Evolutionary conservation across 2,797 vertebrate genomes (phyloP).

Genomic region (Antennarius maculatus): DNA sequence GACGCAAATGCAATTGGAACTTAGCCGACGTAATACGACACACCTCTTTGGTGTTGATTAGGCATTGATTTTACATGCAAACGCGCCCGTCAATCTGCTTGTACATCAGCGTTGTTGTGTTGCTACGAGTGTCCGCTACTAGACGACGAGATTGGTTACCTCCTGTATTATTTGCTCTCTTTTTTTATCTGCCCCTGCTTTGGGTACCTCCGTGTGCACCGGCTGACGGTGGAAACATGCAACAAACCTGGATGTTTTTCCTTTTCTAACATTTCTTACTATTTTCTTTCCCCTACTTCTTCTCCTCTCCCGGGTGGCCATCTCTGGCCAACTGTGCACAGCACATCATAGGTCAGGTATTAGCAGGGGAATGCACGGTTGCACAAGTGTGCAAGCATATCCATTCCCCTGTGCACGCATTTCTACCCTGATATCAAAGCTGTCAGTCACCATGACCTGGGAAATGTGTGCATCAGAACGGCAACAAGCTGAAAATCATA

Average conservation of each 20-base stretch:
- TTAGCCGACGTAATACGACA: neutral
- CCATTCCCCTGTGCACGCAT: constrained; percentile 30
- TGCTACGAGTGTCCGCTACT: constrained; percentile 20
- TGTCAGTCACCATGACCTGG: constrained; percentile 74
- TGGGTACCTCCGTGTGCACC: constrained; percentile 37
- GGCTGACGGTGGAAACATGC: constrained; percentile 40
- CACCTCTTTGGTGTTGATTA: constrained; percentile 2
- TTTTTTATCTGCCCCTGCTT: constrained; percentile 35
- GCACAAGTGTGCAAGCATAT: constrained; percentile 32
- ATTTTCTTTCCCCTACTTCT: neutral
- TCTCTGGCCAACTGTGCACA: constrained; percentile 65
- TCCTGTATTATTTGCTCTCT: constrained; percentile 59
- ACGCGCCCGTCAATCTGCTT: constrained; percentile 23
- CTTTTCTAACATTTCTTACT: constrained; percentile 2
- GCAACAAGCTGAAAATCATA: constrained; percentile 68
- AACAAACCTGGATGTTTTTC: constrained; percentile 37
- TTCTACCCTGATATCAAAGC: constrained; percentile 53
- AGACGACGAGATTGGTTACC: constrained; percentile 49
- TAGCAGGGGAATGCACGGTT: constrained; percentile 63
- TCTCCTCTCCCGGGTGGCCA: constrained; percentile 46
- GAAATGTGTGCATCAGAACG: constrained; percentile 56
- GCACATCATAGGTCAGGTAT: constrained; percentile 63
- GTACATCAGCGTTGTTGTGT: constrained; percentile 31
- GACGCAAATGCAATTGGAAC: constrained; percentile 1
- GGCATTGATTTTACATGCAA: constrained; percentile 8